Conservation (phyloP, 2,888 invertebrate species). For the Leptinotarsa rubiginosa region DNA sequence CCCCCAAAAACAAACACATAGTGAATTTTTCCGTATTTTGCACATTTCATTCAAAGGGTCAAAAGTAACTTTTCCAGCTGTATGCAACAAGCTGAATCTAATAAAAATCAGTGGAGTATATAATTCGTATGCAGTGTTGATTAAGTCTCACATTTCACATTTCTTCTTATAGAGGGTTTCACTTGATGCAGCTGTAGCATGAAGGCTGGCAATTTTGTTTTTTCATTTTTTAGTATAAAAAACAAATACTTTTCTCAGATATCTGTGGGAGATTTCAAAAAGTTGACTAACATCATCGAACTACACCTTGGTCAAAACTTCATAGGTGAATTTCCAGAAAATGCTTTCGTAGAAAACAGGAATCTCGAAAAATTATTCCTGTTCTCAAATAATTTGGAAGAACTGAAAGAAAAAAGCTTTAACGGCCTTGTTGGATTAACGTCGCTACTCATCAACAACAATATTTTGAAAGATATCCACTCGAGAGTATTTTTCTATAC, state of each 20-base stretch:
- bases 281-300: slow-evolving; percentile 70
- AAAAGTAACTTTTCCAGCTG: no score
- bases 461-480: slow-evolving; percentile 75
- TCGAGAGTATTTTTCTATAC: slow-evolving; percentile 74
- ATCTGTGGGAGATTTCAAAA: slow-evolving; percentile 69
- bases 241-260: slow-evolving; percentile 66
- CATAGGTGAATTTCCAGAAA: slow-evolving; percentile 70
- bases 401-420: slow-evolving; percentile 72
- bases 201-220: no score
- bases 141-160: no score
- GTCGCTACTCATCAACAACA: slow-evolving; percentile 77
- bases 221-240: not conserved
- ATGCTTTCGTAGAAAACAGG: slow-evolving; percentile 70
- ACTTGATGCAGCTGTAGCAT: no score
- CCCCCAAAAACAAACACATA: no score
- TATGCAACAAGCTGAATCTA: no score
- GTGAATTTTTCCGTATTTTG: no score
- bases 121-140: no score
- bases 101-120: no score
- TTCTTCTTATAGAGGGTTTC: no score
- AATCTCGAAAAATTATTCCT: slow-evolving; percentile 76
- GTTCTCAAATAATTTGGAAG: slow-evolving; percentile 76
- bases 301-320: slow-evolving; percentile 79
- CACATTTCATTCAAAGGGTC: no score
- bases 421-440: slow-evolving; percentile 74